Evolutionary conservation across 30 jellyfish, hydroid and myxozoan species (phyloP), one percentile per base, ranked within the genome.

Genomic region (Hydractinia symbiolongicarpus): DNA sequence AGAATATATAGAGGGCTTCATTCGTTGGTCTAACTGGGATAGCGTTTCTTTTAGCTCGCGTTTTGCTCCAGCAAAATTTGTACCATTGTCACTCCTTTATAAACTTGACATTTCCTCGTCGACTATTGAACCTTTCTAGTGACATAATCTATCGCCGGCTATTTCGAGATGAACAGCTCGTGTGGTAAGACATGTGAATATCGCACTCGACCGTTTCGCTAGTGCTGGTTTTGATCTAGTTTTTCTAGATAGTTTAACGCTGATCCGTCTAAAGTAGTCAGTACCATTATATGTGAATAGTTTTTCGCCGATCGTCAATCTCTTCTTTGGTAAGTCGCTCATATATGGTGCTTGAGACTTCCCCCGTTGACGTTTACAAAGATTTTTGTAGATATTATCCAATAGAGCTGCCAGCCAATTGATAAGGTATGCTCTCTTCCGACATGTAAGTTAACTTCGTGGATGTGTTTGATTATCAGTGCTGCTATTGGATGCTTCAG

Each of bases 191-290:
- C n/a, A n/a, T n/a, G n/a, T n/a, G n/a, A n/a, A n/a, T n/a, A n/a
- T n/a, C n/a, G n/a, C n/a, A n/a, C n/a, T n/a, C n/a, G n/a, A n/a
- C n/a, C n/a, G n/a, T n/a, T n/a, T n/a, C n/a, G n/a, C n/a, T n/a
- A n/a, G n/a, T n/a, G n/a, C n/a, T n/a, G n/a, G n/a, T n/a, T n/a
- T n/a, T n/a, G n/a, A n/a, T n/a, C n/a, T n/a, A n/a, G n/a, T n/a
- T n/a, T n/a, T n/a, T n/a, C n/a, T n/a, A n/a, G n/a, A n/a, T n/a
- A 60, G 69, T 13, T 9, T 62, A 6, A 9, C 73, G 16, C 5
- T 62, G 5, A 72, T 53, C 19, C 60, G 81, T 5, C 81, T 57
- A 53, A 72, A 72, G 44, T 5, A 72, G 11, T 72, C 81, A 6
- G 44, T 52, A 5, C 81, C 81, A 6, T 30, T 72, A 13, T 5